Conservation (phyloP, 2,113 vertebrate species). For the Nothobranchius kuhntae region DNA sequence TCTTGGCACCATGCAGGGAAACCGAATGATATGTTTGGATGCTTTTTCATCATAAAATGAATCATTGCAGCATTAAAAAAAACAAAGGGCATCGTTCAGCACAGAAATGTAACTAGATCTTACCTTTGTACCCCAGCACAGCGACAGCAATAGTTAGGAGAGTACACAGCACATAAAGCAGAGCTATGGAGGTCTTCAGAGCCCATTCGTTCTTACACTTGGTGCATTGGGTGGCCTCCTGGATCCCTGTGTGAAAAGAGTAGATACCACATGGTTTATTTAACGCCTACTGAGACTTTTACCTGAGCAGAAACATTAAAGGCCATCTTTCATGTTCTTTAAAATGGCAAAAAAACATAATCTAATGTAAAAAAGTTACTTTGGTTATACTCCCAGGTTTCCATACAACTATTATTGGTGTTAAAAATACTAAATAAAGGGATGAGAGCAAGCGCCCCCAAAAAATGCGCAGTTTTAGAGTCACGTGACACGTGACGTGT, state of each 20-base stretch:
- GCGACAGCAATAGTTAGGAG: constrained; percentile 93
- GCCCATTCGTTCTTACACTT: constrained; percentile 97
- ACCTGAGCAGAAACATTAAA: not conserved
- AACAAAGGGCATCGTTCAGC: constrained; percentile 7
- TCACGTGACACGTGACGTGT: no score
- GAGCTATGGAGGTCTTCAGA: constrained; percentile 92
- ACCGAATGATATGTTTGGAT: constrained; percentile 34
- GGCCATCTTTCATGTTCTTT: no score
- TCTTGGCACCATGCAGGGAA: constrained; percentile 37
- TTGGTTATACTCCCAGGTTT: no score
- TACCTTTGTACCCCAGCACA: constrained; percentile 96
- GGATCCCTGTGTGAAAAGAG: constrained; percentile 86
- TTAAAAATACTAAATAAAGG: no score
- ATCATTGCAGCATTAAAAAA: constrained; percentile 12
- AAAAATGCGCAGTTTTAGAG: no score
- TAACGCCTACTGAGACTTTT: constrained; percentile 3
- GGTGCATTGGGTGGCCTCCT: constrained; percentile 94
- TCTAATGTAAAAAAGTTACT: no score
- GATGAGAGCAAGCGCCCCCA: no score
- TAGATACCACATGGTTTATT: constrained; percentile 18
- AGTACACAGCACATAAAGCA: constrained; percentile 91
- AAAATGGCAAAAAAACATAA: no score
- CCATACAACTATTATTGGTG: no score
- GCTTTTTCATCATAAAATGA: constrained; percentile 14
- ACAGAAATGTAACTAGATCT: not conserved